Percentiles rank a stretch among this genome's conserved stretches.
Conservation (phyloP, 2,888 invertebrate species). For the Amorpha juglandis region DNA sequence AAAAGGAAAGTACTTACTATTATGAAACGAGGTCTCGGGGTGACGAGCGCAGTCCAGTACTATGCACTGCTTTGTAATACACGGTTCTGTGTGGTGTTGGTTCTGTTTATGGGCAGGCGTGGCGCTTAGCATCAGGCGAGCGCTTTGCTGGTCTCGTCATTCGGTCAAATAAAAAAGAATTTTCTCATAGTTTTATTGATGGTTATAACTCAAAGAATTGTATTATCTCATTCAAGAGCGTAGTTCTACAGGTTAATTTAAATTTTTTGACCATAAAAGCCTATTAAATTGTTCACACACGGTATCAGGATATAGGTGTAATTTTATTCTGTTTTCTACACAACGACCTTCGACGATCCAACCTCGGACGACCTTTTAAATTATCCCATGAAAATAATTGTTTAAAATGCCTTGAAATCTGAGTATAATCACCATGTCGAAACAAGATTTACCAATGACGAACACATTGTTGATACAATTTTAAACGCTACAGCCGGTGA, state of each 20-base stretch:
- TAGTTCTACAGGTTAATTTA: not conserved
- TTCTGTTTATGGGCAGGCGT: too few relatives aligned
- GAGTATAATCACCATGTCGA: conserved; percentile 10
- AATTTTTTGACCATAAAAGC: conserved; percentile 4
- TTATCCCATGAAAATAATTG: conserved; percentile 21
- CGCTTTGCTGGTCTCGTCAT: too few relatives aligned
- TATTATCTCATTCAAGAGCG: not conserved
- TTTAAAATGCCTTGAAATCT: not conserved
- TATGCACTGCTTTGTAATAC: too few relatives aligned
- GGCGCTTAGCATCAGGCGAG: too few relatives aligned
- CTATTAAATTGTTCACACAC: not conserved
- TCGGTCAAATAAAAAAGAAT: too few relatives aligned
- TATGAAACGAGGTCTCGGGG: too few relatives aligned
- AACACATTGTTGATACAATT: not conserved
- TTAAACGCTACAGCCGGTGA: not conserved
- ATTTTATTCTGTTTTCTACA: conserved; percentile 1
- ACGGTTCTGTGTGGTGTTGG: too few relatives aligned
- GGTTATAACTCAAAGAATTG: not conserved
- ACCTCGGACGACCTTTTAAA: conserved; percentile 10
- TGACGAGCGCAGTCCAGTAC: too few relatives aligned
- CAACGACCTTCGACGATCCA: not conserved
- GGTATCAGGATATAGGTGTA: conserved; percentile 1
- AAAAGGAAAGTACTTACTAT: too few relatives aligned
- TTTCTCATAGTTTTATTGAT: not conserved
- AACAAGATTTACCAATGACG: not conserved